Evolutionary conservation across 2,113 vertebrate species (phyloP).

Genomic region (Brachyhypopomus gauderio): DNA sequence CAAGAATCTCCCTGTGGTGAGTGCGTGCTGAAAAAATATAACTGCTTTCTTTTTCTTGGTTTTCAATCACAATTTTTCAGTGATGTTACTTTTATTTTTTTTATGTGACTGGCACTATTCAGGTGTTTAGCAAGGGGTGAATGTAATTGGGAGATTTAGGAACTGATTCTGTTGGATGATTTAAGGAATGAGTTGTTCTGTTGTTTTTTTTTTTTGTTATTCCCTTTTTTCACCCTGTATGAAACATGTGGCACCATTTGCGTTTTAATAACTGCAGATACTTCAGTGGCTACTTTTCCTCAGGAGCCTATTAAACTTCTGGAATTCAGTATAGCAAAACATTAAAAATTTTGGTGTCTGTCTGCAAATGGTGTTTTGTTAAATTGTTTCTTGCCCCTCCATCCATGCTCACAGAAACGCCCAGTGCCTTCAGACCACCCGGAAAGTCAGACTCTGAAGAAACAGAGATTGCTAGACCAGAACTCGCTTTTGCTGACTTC

Average conservation of each 20-base stretch:
- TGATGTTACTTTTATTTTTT: background rate
- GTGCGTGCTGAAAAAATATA: slow-evolving; percentile 53
- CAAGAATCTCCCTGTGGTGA: slow-evolving; percentile 76
- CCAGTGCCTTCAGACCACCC: slow-evolving; percentile 67
- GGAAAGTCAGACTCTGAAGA: slow-evolving; percentile 74
- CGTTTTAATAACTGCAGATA: slow-evolving; percentile 51
- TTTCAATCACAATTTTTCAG: background rate
- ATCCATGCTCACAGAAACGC: slow-evolving; percentile 70
- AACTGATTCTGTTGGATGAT: slow-evolving; percentile 6
- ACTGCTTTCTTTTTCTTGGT: background rate
- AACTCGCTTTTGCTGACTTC: slow-evolving; percentile 65
- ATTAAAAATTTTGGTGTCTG: background rate
- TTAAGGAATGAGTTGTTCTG: background rate
- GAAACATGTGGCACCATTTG: slow-evolving; percentile 48
- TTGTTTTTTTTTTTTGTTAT: too few species aligned
- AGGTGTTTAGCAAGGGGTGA: too few species aligned
- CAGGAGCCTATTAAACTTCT: slow-evolving; percentile 30
- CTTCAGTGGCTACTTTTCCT: slow-evolving; percentile 34
- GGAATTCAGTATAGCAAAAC: background rate
- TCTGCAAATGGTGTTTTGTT: background rate
- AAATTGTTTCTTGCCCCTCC: slow-evolving; percentile 7
- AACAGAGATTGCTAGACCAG: slow-evolving; percentile 69
- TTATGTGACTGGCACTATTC: too few species aligned
- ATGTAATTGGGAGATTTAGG: background rate
- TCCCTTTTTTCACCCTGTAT: background rate